Percentiles rank a stretch among this genome's conserved stretches.
phyloP scores from a whole-genome alignment of 2,797 vertebrate genomes.

The Pseudochromis fuscus region DNA sequence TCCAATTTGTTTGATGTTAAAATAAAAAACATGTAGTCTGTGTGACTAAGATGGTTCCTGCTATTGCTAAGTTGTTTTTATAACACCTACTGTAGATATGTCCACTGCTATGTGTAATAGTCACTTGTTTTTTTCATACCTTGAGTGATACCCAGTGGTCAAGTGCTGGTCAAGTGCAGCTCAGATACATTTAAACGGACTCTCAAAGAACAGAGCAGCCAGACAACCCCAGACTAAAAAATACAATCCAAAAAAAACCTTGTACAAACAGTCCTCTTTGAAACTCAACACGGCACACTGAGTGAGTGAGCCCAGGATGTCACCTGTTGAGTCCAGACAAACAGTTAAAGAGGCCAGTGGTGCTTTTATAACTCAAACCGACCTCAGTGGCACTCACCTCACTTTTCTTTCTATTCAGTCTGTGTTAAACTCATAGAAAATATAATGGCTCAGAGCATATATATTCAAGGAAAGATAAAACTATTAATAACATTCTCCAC shows the following conservation, averaged over 20 bases:
- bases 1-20: slow-evolving; percentile 11
- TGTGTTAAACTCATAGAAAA: background rate
- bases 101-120: background rate
- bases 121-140: slow-evolving; percentile 10
- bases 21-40: slow-evolving; percentile 1
- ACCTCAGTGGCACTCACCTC: background rate
- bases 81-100: background rate
- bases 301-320: background rate
- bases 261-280: background rate
- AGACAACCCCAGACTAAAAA: background rate
- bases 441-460: background rate
- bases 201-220: slow-evolving; percentile 14
- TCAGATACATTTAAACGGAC: slow-evolving; percentile 9
- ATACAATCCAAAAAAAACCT: slow-evolving; percentile 10
- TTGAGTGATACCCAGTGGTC: slow-evolving; percentile 6
- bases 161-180: slow-evolving; percentile 29
- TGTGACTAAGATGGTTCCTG: background rate
- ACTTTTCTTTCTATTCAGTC: slow-evolving; percentile 9
- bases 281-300: background rate
- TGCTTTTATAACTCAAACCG: slow-evolving; percentile 16
- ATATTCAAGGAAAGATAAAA: background rate
- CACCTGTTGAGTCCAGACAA: slow-evolving; percentile 10
- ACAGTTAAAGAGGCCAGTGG: background rate
- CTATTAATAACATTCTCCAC: background rate
- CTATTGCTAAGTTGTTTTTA: background rate